Conservation (phyloP, 2,797 vertebrate species). For the Anisognathus igniventris region DNA sequence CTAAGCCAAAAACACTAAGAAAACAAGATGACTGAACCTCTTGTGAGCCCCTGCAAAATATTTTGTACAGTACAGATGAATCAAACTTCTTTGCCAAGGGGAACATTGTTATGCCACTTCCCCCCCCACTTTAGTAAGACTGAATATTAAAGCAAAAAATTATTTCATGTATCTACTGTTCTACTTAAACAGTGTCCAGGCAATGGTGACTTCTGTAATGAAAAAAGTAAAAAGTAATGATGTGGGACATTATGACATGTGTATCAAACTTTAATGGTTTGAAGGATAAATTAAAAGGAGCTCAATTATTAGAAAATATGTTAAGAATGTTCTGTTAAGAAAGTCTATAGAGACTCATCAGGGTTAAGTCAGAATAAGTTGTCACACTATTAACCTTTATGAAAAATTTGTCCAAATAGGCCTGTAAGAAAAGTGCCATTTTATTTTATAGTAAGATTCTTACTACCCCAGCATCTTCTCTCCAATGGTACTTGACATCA, state of each 20-base stretch:
- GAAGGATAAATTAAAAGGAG: not conserved
- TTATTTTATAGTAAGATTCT: not conserved
- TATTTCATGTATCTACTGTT: not conserved
- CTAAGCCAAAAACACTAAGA: not conserved
- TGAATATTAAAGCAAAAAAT: not conserved
- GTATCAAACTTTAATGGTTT: not conserved
- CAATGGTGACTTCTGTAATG: not conserved
- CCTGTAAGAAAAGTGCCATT: not conserved
- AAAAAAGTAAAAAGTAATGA: not conserved
- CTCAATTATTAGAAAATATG: not conserved
- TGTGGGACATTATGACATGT: not conserved
- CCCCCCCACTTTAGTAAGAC: not conserved
- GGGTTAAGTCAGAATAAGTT: not conserved
- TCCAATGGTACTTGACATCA: not conserved
- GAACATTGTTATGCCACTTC: not conserved
- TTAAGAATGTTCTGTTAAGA: not conserved
- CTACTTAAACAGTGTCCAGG: not conserved
- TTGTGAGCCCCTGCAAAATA: not conserved
- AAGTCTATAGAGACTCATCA: not conserved
- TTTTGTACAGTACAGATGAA: not conserved
- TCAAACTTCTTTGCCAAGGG: not conserved
- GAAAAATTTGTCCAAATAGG: not conserved
- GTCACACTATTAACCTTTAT: not conserved
- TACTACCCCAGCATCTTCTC: not conserved
- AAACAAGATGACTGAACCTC: not conserved